These are phyloP conservation scores for Trematocara macrostoma DNA, from an alignment of 2,113 vertebrate genomes.

Conservation along the genomic window DNA sequence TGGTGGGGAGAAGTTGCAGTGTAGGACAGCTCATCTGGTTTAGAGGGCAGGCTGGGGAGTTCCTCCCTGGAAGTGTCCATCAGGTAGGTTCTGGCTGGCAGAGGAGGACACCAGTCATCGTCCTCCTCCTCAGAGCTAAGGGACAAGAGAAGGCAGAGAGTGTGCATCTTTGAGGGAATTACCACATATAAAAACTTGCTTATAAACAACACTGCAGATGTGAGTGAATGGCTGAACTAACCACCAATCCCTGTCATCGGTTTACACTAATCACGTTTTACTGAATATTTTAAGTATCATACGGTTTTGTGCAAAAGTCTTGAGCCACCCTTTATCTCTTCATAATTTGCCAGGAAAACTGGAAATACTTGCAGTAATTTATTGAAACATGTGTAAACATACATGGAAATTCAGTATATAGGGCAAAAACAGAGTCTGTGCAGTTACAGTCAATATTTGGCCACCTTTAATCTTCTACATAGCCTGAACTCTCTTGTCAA, in stretches of 20 bases:
- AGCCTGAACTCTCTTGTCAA: neutral
- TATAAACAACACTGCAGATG: neutral
- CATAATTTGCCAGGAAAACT: neutral
- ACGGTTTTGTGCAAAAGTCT: neutral
- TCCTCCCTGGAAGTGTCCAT: conserved; percentile 72
- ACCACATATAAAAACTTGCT: neutral
- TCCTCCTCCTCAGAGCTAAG: conserved; percentile 72
- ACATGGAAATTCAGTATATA: neutral
- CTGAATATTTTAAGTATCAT: neutral
- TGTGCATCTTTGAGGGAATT: neutral
- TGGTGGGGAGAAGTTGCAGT: conserved; percentile 73
- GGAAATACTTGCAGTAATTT: neutral
- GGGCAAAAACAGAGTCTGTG: neutral
- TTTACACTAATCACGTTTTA: neutral
- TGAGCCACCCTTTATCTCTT: neutral
- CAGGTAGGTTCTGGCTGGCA: conserved; percentile 79
- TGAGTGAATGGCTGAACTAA: neutral
- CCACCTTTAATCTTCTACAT: neutral
- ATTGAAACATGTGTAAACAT: neutral
- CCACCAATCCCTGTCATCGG: neutral
- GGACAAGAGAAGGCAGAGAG: neutral
- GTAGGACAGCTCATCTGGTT: conserved; percentile 69
- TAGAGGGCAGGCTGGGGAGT: conserved; percentile 56
- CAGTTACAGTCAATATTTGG: no score
- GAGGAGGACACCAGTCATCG: conserved; percentile 84